phyloP scores from a whole-genome alignment of 2,888 invertebrate species.

The Bugula neritina region DNA sequence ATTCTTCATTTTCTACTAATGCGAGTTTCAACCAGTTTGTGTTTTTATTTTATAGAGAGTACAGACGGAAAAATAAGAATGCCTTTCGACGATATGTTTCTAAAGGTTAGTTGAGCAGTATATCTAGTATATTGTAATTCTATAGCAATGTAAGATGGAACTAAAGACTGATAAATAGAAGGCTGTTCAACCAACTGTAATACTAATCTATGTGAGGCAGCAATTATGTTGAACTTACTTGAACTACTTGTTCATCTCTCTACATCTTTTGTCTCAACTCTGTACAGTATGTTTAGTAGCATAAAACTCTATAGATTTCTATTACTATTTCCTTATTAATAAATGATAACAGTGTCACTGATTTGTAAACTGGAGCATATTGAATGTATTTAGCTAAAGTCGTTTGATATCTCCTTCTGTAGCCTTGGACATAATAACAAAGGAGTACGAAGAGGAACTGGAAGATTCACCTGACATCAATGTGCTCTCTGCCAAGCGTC shows the following conservation, averaged over 20 bases:
- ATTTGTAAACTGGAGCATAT: not conserved
- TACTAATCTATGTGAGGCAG: too few species aligned
- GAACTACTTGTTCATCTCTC: too few species aligned
- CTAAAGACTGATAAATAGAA: too few species aligned
- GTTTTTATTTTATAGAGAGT: not conserved
- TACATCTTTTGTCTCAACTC: not conserved
- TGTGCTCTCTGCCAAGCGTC: not conserved
- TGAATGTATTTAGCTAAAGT: not conserved
- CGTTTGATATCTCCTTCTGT: not conserved
- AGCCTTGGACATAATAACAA: not conserved
- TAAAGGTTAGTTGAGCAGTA: not conserved
- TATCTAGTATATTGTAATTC: too few species aligned
- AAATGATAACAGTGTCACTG: too few species aligned
- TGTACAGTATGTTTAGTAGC: too few species aligned
- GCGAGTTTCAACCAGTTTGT: not conserved
- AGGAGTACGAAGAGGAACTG: not conserved
- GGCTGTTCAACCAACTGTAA: too few species aligned
- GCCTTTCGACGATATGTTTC: not conserved
- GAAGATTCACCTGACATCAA: not conserved
- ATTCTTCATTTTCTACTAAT: not conserved
- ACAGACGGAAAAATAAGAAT: not conserved
- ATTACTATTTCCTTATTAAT: too few species aligned
- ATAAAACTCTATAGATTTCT: too few species aligned
- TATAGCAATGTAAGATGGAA: too few species aligned
- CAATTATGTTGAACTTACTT: too few species aligned